A percentile compares a stretch with the other conserved stretches of the same genome.
Conservation (phyloP, 2,888 invertebrate genomes). For the Flexamia atlantica region DNA sequence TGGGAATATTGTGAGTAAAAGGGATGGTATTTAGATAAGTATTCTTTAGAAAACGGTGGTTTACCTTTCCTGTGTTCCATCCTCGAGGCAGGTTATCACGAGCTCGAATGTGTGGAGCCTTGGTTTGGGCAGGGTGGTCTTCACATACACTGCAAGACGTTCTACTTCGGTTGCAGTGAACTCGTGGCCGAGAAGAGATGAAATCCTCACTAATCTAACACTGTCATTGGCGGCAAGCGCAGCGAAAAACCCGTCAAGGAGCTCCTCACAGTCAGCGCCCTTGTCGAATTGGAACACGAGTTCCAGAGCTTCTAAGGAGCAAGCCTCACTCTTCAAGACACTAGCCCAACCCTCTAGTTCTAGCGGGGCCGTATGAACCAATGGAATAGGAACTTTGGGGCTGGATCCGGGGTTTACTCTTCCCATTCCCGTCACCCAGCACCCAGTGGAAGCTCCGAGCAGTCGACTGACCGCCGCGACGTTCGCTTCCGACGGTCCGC, state of each 20-base stretch:
- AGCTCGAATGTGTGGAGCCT: constrained; percentile 77
- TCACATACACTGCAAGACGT: constrained; percentile 75
- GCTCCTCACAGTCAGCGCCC: constrained; percentile 72
- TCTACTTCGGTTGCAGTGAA: constrained; percentile 77
- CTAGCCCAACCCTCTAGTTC: constrained; percentile 78
- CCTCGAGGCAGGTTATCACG: constrained; percentile 77
- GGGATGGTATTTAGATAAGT: no score
- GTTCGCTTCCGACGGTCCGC: constrained; percentile 77
- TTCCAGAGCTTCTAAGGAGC: constrained; percentile 76
- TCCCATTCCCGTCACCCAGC: constrained; percentile 69
- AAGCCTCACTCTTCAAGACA: constrained; percentile 75
- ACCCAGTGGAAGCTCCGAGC: constrained; percentile 75
- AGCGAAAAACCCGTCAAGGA: constrained; percentile 76
- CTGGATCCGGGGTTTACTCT: constrained; percentile 60
- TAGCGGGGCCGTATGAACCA: constrained; percentile 74
- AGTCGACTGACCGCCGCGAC: constrained; percentile 77
- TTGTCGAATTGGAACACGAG: constrained; percentile 76
- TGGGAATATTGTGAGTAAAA: constrained; percentile 8
- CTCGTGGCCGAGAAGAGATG: constrained; percentile 77
- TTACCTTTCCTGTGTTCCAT: constrained; percentile 76
- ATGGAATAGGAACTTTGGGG: constrained; percentile 60
- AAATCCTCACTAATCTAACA: constrained; percentile 76
- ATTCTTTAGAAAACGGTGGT: constrained; percentile 60
- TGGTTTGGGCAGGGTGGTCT: constrained; percentile 75
- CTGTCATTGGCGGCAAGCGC: constrained; percentile 77